A percentile compares a stretch with the other conserved stretches of the same genome.
Conservation (phyloP, 2,888 invertebrate genomes). For the Spicauda simplicius region DNA sequence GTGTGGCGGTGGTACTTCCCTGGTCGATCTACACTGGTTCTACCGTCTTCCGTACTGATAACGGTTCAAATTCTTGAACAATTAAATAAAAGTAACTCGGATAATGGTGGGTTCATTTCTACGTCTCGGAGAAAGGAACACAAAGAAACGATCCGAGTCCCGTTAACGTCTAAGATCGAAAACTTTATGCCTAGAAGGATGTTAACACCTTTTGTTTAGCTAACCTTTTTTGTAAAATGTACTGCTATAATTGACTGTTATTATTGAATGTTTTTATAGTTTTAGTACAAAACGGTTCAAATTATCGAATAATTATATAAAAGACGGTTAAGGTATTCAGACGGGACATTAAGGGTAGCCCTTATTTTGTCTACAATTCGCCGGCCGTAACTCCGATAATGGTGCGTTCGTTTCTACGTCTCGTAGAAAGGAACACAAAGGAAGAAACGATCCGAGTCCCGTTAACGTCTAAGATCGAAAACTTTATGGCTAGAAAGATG, state of each 20-base stretch:
- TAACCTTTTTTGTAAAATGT: too few species aligned
- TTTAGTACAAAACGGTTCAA: too few species aligned
- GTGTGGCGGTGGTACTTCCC: too few species aligned
- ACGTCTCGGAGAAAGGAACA: constrained; percentile 54
- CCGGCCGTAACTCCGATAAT: constrained; percentile 47
- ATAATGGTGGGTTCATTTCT: constrained; percentile 61
- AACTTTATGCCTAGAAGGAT: constrained; percentile 10
- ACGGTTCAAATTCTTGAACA: too few species aligned
- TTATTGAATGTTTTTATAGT: too few species aligned
- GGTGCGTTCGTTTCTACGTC: constrained; percentile 62
- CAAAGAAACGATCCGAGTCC: constrained; percentile 44
- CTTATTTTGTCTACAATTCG: constrained; percentile 45
- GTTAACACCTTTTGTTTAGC: constrained; percentile 11
- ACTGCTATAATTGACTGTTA: too few species aligned
- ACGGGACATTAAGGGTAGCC: constrained; percentile 58
- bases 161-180: constrained; percentile 7
- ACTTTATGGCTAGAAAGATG: constrained; percentile 10
- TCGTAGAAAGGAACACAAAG: constrained; percentile 54
- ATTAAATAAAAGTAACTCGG: too few species aligned
- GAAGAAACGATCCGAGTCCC: constrained; percentile 39
- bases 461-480: constrained; percentile 7
- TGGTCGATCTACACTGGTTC: too few species aligned
- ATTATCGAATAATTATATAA: background rate
- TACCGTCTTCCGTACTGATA: too few species aligned
- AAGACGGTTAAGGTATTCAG: background rate